Conservation (phyloP, 2,888 invertebrate species). For the Odontomyia ornata region DNA sequence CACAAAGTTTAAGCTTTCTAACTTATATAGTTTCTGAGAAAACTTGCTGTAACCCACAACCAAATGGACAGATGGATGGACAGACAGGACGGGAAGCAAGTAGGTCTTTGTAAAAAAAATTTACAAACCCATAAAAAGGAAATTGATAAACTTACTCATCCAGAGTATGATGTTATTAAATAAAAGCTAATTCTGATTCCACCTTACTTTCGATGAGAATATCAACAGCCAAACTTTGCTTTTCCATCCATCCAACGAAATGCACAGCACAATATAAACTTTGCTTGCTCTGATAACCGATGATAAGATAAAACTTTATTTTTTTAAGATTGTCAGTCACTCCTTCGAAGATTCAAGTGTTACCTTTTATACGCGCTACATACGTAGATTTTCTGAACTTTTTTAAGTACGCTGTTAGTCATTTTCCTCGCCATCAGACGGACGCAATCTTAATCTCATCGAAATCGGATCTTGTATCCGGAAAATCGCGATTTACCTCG, state of each 20-base stretch:
- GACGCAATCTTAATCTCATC: neutral
- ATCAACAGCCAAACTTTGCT: neutral
- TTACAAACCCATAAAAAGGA: too few relatives aligned
- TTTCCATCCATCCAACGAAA: neutral
- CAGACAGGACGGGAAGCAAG: too few relatives aligned
- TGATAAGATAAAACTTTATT: slow-evolving; percentile 41
- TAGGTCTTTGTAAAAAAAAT: too few relatives aligned
- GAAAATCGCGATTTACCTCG: neutral
- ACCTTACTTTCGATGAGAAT: neutral
- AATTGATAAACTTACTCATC: too few relatives aligned
- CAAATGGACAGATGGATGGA: too few relatives aligned
- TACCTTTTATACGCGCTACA: neutral
- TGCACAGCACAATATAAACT: slow-evolving; percentile 20
- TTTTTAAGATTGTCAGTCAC: slow-evolving; percentile 18
- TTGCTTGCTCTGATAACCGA: slow-evolving; percentile 22
- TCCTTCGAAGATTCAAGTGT: slow-evolving; percentile 27
- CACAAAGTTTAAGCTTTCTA: too few relatives aligned
- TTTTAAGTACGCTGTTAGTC: neutral
- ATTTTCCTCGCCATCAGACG: neutral
- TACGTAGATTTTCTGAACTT: neutral
- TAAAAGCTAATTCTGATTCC: neutral
- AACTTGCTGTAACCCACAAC: too few relatives aligned
- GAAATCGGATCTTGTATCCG: neutral
- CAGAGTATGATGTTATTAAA: too few relatives aligned
- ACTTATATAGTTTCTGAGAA: too few relatives aligned